These are phyloP conservation scores for Caenorhabditis parvicauda DNA, from an alignment of 2,888 invertebrate genomes.

Conservation along the genomic window DNA sequence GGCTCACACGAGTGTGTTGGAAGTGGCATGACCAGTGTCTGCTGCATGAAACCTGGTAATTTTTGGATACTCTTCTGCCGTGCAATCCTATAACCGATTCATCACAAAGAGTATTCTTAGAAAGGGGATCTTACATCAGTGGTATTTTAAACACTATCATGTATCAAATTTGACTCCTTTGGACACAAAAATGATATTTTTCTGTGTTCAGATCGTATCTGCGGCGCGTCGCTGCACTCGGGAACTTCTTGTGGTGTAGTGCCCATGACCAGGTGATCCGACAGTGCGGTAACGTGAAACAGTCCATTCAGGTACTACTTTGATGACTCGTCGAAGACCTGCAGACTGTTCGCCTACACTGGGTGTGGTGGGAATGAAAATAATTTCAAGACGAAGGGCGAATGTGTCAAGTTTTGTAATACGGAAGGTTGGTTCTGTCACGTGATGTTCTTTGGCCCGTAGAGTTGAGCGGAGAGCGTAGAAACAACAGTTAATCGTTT, in stretches of 20 bases:
- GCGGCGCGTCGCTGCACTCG: slow-evolving; percentile 35
- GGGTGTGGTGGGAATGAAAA: slow-evolving; percentile 76
- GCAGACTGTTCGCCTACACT: slow-evolving; percentile 37
- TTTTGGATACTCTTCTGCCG: neutral
- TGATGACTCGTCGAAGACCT: slow-evolving; percentile 38
- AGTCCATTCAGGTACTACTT: slow-evolving; percentile 36
- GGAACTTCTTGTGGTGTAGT: slow-evolving; percentile 43
- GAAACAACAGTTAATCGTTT: too few species aligned
- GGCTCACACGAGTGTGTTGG: slow-evolving; percentile 44
- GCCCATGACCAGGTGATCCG: slow-evolving; percentile 25
- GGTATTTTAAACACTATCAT: too few species aligned
- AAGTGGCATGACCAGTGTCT: slow-evolving; percentile 41
- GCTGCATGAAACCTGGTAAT: slow-evolving; percentile 45
- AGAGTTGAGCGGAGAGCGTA: neutral
- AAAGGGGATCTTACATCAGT: too few species aligned
- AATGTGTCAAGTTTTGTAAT: slow-evolving; percentile 45
- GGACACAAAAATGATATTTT: too few species aligned
- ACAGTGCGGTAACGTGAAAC: too few species aligned
- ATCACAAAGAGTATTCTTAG: too few species aligned
- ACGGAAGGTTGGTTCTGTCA: slow-evolving; percentile 30
- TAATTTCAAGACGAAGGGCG: slow-evolving; percentile 56
- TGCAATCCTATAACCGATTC: too few species aligned
- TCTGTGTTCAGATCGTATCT: slow-evolving; percentile 38
- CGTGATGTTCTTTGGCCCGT: neutral
- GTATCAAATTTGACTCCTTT: too few species aligned